Base-by-base conservation (phyloP, 2,113 vertebrate species). In the Corvus cornix region DNA sequence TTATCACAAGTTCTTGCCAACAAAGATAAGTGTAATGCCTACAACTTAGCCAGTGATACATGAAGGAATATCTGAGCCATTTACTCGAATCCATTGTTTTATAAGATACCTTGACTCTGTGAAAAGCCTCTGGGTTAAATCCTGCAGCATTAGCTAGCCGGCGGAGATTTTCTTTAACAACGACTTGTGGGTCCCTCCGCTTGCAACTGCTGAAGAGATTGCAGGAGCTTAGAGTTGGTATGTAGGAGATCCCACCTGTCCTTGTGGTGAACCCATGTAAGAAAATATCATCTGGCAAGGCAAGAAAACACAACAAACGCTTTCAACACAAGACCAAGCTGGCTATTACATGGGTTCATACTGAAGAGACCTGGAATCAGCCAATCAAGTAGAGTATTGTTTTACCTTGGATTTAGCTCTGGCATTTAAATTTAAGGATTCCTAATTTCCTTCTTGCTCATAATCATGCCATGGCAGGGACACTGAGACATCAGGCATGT, bases 251-350 rank as follows among this genome's bases (percentile, higher is more conserved):
- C 0, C 99, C 99, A 37, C 99, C 99, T 26, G 95, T 58, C 53
- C 99, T 98, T 31, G 98, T 98, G 33, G 98, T 99, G 97, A 99
- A 99, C n/a, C 99, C 99, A 28, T 99, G 99, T 33, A 98, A 97
- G 81, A 99, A 99, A 74, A 92, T 93, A 27, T 97, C 97, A 98
- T 95, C 98, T 98, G 87, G 35, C 66, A 89, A 97, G 58, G 35
- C 73, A 92, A 89, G 44, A 67, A 56, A 87, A 82, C 20, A 39
- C 68, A 78, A 89, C 5, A 77, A 84, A 80, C 5, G 33, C 26
- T 86, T 95, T 87, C 23, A 88, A 82, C 16, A 56, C 24, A 68
- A 70, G 56, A 75, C 9, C 26, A 78, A 60, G 19, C 9, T 51
- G 76, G 19, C 49, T 66, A 51, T 35, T 53, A 56, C 4, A 28